Percentiles rank a stretch among this genome's conserved stretches.
Evolutionary conservation across 2,888 invertebrate genomes (phyloP).

Genomic region (Lampropteryx suffumata): DNA sequence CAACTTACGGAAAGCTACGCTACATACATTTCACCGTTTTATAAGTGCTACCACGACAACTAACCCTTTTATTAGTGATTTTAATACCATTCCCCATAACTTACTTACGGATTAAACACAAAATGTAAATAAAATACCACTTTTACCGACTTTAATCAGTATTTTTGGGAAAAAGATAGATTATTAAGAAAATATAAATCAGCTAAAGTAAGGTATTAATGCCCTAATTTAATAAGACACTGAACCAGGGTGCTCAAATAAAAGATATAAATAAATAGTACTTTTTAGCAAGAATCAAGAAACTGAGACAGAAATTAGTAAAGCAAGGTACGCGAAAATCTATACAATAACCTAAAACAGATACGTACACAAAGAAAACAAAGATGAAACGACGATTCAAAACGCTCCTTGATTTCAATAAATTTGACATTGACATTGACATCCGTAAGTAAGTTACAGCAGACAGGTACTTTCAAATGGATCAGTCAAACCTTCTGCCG

Average conservation of each 20-base stretch:
- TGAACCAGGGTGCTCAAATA: no score
- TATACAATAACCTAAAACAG: no score
- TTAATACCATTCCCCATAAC: constrained; percentile 16
- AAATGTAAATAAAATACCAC: constrained; percentile 1
- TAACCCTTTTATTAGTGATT: constrained; percentile 40
- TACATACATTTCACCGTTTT: constrained; percentile 26
- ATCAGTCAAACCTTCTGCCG: constrained; percentile 74
- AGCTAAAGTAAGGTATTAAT: no score
- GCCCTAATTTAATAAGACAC: no score
- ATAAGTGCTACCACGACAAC: constrained; percentile 51
- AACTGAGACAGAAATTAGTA: no score
- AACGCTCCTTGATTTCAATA: no score
- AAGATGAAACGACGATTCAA: no score
- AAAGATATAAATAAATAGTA: no score
- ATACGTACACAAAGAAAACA: no score
- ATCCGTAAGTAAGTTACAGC: constrained; percentile 27
- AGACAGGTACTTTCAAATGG: constrained; percentile 14
- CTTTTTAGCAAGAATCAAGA: no score
- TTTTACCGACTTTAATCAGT: neutral
- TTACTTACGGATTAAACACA: constrained; percentile 26
- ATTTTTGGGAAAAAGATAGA: neutral
- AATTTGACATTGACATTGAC: neutral
- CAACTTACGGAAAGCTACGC: constrained; percentile 26
- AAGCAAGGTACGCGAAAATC: no score
- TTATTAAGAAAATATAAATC: no score